Evolutionary conservation across 2,113 vertebrate species (phyloP), one percentile per base, ranked within the genome.

Genomic region (Colistium nudipinnis): DNA sequence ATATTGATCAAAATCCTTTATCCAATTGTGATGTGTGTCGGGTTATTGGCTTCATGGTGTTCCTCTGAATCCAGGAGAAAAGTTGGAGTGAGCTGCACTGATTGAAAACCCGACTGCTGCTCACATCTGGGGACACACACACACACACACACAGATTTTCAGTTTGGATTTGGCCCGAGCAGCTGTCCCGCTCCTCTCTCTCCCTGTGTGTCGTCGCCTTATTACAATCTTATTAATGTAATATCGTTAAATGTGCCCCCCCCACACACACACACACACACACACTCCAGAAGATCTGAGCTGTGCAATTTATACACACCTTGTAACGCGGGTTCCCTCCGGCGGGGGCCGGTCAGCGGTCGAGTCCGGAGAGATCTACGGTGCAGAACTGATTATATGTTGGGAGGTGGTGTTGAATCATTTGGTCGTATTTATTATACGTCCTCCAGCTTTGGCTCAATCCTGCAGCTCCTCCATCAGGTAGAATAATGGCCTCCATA

Each of bases 401-500:
- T 19, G 35, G 72, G 73, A 60, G 53, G 75, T 57, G 69, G 57
- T 27, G 48, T 31, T 84, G 76, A 85, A 77, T 87, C 84, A 86
- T 28, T 76, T 75, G 70, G 43, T n/a, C 9, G 47, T 83, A 82
- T 90, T 87, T 90, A 89, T 87, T 87, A 85, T 80, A 80, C 24
- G 31, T 84, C 67, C 85, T 65, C 66, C 59, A 59, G 85, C 64
- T 87, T 75, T 60, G 74, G 62, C 80, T 87, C 61, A 84, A 69
- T 87, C 71, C 67, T 39, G 70, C 77, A 78, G 81, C 74, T 87
- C 65, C 52, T 66, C 76, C 52, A 79, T 82, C 81, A 88, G 71
- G 67, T 62, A 81, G 74, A 91, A 86, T 86, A 89, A 90, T 88
- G 74, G 76, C 64, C 51, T 71, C 86, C 70, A 86, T 89, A 91